Base-by-base conservation (phyloP, 1,140 invertebrate genomes). In the Cheumatopsyche charites region DNA sequence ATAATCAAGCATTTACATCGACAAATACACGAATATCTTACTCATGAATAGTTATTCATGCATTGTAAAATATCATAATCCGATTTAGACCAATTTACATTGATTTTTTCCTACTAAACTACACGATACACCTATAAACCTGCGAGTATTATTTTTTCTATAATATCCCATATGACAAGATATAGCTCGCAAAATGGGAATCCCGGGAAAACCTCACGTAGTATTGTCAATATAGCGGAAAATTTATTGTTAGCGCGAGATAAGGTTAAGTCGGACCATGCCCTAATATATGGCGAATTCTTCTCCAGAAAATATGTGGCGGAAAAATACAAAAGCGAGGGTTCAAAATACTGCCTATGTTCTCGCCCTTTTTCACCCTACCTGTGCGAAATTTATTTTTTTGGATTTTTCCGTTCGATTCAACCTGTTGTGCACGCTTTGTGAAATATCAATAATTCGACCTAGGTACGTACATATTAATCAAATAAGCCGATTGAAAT, bases 191-290 rank as follows among this genome's bases (percentile, higher is more conserved):
- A 19, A 21, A 11, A 5, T n/a, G 41, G 36, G 62, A n/a, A 62
- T 13, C 15, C 36, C 41, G 62, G 45, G 62, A 63, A 63, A 63
- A 63, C 62, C 62, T 63, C 62, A 63, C 62, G 62, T 63, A 63
- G 62, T 63, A 42, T 63, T 63, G 62, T 63, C 62, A 63, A 63
- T 63, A 63, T 63, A 63, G 62, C 23, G 62, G 62, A 43, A 63
- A 63, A 63, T 63, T 63, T 63, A 63, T 63, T 41, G 62, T 63
- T 63, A 13, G 41, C 62, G 19, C 62, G 62, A 63, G 26, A 63
- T 63, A 63, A 63, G 41, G 29, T 42, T 43, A 42, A 43, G 62
- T 43, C 29, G 13, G 41, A 13, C 29, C 4, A 9, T 7, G 41
- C 62, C 62, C 29, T 42, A 43, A 63, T 63, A 63, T 43, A 63